phyloP scores from a whole-genome alignment of 2,888 invertebrate genomes.

The Scaptomyza caliginosa region DNA sequence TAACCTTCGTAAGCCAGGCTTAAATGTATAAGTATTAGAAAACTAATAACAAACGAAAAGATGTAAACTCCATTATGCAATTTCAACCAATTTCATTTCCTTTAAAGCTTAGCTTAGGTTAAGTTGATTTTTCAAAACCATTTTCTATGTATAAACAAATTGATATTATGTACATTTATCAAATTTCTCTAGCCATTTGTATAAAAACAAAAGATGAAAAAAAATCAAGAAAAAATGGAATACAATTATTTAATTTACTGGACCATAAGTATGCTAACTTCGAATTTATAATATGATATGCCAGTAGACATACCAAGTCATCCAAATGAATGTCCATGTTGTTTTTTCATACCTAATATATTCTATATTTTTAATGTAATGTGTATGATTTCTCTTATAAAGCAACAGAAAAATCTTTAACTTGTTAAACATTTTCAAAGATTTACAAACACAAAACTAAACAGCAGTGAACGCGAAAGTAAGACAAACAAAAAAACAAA shows the following conservation, averaged over 20 bases:
- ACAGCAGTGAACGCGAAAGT: conserved; percentile 30
- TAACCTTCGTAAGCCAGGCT: conserved; percentile 59
- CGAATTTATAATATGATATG: conserved; percentile 66
- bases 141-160: conserved; percentile 60
- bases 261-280: conserved; percentile 71
- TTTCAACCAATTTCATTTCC: conserved; percentile 53
- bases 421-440: conserved; percentile 66
- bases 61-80: conserved; percentile 25
- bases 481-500: conserved; percentile 50
- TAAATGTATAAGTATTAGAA: conserved; percentile 70
- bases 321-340: conserved; percentile 39
- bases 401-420: conserved; percentile 48
- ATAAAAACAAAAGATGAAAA: conserved; percentile 24
- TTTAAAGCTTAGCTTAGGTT: conserved; percentile 74
- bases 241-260: conserved; percentile 62
- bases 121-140: conserved; percentile 42
- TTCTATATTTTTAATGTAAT: conserved; percentile 29
- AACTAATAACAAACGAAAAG: conserved; percentile 20
- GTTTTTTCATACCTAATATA: conserved; percentile 62
- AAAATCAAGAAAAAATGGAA: conserved; percentile 25
- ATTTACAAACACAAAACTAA: conserved; percentile 43
- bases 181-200: conserved; percentile 38
- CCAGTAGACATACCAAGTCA: conserved; percentile 15
- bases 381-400: conserved; percentile 43
- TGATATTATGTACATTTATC: conserved; percentile 70